These are phyloP conservation scores for Rhopalosiphum maidis DNA, from an alignment of 1,140 invertebrate species.

Conservation along the genomic window DNA sequence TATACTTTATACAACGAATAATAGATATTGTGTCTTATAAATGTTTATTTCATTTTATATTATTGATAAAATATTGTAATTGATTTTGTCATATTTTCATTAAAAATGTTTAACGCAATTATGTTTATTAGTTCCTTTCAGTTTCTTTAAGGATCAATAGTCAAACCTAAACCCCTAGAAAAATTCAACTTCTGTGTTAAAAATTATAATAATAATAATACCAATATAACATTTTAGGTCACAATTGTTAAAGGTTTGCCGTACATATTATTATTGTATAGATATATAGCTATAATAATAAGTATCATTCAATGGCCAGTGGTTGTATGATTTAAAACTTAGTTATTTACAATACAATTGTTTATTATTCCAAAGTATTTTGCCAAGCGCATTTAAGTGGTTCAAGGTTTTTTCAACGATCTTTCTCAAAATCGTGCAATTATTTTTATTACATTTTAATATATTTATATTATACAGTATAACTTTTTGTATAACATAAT, in stretches of 20 bases:
- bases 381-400: neutral
- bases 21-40: neutral
- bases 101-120: neutral
- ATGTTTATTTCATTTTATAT: neutral
- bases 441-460: neutral
- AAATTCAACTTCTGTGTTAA: neutral
- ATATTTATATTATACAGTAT: neutral
- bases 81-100: neutral
- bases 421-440: neutral
- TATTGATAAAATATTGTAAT: neutral
- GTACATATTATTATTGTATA: neutral
- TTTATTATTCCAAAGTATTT: neutral
- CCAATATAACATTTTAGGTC: neutral
- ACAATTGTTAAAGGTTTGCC: neutral
- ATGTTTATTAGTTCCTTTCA: neutral
- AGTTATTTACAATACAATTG: neutral
- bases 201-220: neutral
- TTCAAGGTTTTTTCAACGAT: neutral
- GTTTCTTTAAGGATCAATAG: neutral
- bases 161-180: neutral
- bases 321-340: neutral
- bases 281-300: neutral
- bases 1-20: neutral
- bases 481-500: too few relatives aligned
- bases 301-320: neutral